Evolutionary conservation across 2,113 vertebrate genomes (phyloP).

Genomic region (Tragulus kanchil): DNA sequence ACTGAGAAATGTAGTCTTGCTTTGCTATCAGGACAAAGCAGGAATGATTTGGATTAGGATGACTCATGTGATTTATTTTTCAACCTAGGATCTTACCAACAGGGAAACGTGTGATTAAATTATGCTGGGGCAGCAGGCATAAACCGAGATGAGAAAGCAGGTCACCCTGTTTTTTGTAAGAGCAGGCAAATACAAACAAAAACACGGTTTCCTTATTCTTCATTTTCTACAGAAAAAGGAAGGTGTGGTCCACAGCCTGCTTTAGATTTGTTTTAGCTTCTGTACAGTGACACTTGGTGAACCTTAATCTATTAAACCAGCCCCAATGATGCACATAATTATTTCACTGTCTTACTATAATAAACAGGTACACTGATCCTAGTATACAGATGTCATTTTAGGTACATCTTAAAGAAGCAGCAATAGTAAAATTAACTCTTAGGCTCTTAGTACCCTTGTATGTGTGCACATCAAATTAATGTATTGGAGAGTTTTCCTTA

Average conservation of each 20-base stretch:
- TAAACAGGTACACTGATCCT: too few species aligned
- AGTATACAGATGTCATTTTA: neutral
- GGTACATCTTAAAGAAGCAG: neutral
- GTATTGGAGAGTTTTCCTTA: neutral
- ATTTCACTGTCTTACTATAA: too few species aligned
- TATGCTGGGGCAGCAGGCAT: neutral
- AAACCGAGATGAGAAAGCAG: neutral
- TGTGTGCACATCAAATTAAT: neutral
- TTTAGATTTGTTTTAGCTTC: neutral
- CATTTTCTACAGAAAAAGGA: neutral
- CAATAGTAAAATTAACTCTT: neutral
- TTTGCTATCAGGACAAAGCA: neutral
- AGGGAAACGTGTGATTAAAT: neutral
- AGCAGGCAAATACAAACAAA: neutral
- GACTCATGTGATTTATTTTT: neutral
- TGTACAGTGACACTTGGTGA: neutral
- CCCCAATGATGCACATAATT: neutral
- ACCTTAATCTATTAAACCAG: neutral
- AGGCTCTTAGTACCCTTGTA: neutral
- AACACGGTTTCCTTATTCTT: neutral
- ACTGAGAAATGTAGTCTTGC: neutral
- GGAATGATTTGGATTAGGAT: neutral
- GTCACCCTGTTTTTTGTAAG: neutral
- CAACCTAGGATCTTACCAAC: neutral
- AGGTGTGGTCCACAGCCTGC: fast-evolving